Evolutionary conservation across 2,113 vertebrate genomes (phyloP).

Genomic region (Pachypanchax playfairii): DNA sequence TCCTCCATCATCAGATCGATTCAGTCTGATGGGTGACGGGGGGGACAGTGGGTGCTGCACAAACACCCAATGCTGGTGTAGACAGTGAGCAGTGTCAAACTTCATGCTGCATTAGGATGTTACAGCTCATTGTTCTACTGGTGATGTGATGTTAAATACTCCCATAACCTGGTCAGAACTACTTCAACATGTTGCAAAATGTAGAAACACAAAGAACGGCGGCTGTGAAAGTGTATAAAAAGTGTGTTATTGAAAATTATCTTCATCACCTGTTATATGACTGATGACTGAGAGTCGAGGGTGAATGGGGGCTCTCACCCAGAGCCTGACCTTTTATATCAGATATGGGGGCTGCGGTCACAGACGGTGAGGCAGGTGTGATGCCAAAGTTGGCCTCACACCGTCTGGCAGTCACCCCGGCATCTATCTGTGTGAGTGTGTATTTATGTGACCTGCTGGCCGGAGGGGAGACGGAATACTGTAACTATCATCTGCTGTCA

Average conservation of each 20-base stretch:
- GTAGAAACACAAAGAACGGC: neutral
- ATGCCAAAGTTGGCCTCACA: constrained; percentile 53
- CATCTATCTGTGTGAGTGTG: constrained; percentile 37
- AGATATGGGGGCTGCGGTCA: constrained; percentile 57
- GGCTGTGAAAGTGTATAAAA: neutral
- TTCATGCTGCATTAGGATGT: constrained; percentile 30
- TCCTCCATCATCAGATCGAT: constrained; percentile 58
- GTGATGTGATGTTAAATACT: constrained; percentile 14
- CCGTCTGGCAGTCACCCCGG: constrained; percentile 51
- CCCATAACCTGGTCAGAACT: neutral
- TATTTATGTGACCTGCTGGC: constrained; percentile 43
- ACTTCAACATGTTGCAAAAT: too few relatives aligned
- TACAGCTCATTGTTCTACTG: constrained; percentile 10
- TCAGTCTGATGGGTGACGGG: constrained; percentile 66
- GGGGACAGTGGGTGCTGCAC: constrained; percentile 42
- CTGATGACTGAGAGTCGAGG: neutral
- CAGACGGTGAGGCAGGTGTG: constrained; percentile 62
- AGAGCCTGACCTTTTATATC: constrained; percentile 55
- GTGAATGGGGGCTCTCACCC: constrained; percentile 25
- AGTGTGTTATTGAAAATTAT: neutral
- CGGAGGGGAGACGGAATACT: constrained; percentile 39
- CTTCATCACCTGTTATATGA: neutral
- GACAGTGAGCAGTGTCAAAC: constrained; percentile 28
- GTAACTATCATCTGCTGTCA: constrained; percentile 65
- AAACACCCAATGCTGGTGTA: constrained; percentile 36